Conservation (phyloP, 2,113 vertebrate species). For the Alligator sinensis region DNA sequence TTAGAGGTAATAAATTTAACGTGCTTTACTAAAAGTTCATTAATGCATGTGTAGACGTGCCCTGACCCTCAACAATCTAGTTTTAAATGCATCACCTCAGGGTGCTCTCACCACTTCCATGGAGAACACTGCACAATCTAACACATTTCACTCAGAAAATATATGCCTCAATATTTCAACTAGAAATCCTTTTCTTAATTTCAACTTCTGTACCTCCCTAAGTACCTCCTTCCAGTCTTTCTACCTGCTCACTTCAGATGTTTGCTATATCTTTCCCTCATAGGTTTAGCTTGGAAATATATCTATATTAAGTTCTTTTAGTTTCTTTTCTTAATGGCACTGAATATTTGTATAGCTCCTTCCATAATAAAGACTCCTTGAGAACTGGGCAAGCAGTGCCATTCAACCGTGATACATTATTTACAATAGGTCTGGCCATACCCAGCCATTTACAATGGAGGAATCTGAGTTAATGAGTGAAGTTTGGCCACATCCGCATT, state of each 20-base stretch:
- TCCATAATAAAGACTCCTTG: background rate
- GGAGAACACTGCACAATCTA: background rate
- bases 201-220: background rate
- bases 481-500: background rate
- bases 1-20: too few relatives aligned
- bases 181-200: background rate
- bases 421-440: background rate
- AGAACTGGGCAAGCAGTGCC: fast-evolving
- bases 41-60: background rate
- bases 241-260: background rate
- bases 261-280: background rate
- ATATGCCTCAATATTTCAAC: background rate
- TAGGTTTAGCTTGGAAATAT: background rate
- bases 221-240: constrained; percentile 42
- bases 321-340: background rate
- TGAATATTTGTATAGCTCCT: fast-evolving
- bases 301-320: background rate
- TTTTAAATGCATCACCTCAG: background rate
- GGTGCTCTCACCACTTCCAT: background rate
- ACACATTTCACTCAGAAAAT: background rate
- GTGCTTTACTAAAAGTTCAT: too few relatives aligned
- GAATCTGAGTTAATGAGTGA: background rate
- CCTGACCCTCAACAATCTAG: background rate
- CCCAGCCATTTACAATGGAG: background rate
- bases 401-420: background rate